phyloP scores from a whole-genome alignment of 2,888 invertebrate species.

The Chloroclysta siterata region DNA sequence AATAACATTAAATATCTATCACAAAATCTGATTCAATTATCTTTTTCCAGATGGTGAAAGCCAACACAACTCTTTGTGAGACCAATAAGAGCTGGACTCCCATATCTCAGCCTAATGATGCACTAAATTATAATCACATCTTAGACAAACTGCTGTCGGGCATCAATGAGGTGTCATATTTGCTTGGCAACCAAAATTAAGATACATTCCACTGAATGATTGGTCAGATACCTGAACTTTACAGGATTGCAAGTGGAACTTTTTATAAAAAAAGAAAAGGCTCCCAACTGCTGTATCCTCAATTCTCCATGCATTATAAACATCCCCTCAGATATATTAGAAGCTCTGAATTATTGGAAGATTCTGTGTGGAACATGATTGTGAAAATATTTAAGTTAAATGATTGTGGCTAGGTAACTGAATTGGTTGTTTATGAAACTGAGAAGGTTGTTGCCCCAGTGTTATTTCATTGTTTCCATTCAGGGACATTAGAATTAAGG shows the following conservation, averaged over 20 bases:
- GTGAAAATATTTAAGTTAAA: not conserved
- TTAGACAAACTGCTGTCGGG: conserved; percentile 67
- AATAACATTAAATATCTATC: not conserved
- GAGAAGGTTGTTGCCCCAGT: conserved; percentile 35
- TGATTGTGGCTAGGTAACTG: conserved; percentile 8
- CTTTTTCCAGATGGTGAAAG: conserved; percentile 69
- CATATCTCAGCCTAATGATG: conserved; percentile 46
- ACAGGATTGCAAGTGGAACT: not conserved
- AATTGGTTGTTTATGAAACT: conserved; percentile 15
- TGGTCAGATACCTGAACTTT: not conserved
- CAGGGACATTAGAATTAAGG: conserved; percentile 11
- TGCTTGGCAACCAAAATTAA: conserved; percentile 67
- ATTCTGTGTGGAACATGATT: not conserved
- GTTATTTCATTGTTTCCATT: conserved; percentile 6
- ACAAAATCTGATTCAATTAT: conserved; percentile 8
- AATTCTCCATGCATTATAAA: not conserved
- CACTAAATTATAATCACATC: conserved; percentile 62
- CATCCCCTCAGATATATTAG: not conserved
- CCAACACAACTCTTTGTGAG: conserved; percentile 62
- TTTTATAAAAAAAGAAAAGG: not conserved
- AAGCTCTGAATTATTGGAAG: not conserved
- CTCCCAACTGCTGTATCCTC: not conserved
- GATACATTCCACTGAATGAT: not conserved
- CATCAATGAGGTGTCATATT: conserved; percentile 72
- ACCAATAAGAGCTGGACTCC: conserved; percentile 56